Base-by-base conservation (phyloP, 2,113 vertebrate genomes). In the Oryzias javanicus region DNA sequence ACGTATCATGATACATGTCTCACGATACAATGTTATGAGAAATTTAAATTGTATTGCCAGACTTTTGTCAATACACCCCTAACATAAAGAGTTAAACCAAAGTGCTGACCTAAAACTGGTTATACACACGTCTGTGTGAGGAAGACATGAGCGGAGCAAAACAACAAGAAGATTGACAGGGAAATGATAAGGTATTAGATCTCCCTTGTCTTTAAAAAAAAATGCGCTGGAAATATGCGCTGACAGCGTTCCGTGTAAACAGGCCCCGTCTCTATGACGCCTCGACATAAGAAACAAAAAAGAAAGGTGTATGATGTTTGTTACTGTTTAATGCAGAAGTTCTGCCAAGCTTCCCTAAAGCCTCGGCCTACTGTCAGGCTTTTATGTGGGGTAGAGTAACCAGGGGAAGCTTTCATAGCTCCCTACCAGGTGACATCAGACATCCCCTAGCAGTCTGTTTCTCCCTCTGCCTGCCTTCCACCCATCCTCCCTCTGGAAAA, bases 401-500 rank as follows among this genome's bases (percentile, higher is more conserved):
- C 79, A 71, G 82, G 81, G 64, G 83, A 84, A 72, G 86, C 88
- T 88, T 88, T 84, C 85, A 86, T 82, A 80, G 76, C 85, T 84
- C 82, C 81, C 74, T 80, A 86, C 76, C 87, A 90, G 85, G 90
- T 92, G 90, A 92, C 89, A 91, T 90, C 88, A 91, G 85, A 86
- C 85, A 77, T 82, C 85, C 76, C 72, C 77, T 71, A 80, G 76
- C 78, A 80, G 58, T 67, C 71, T 78, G 74, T 67, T 74, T 64
- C 60, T 25, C 52, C 53, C 70, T 53, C 64, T 52, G 29, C 51
- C 73, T 73, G 65, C 62, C 70, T 67, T 60, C 86, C 81, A 74
- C 80, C 85, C 87, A 87, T 85, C 85, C 76, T 83, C 82, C 75
- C 57, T 46, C 81, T 83, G 70, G 79, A 85, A 86, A 89, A 91